These are phyloP conservation scores for Rhabdomys pumilio DNA, from an alignment of 2,797 vertebrate genomes.

Conservation along the genomic window DNA sequence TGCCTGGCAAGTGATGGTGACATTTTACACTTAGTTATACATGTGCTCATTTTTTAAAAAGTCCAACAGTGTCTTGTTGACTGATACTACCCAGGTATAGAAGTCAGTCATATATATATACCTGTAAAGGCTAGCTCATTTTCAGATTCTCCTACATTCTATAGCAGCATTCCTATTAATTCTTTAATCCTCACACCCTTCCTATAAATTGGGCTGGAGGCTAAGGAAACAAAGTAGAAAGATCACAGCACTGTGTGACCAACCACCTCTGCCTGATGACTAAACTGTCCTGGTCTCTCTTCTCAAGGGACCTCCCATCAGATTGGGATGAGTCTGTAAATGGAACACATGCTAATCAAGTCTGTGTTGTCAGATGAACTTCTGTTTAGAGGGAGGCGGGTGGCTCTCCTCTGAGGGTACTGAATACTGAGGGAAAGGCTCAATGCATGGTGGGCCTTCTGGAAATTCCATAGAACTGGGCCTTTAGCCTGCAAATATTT, in stretches of 20 bases:
- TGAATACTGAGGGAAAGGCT: background rate
- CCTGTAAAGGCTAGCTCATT: background rate
- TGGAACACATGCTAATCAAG: background rate
- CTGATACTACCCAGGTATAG: background rate
- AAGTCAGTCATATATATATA: no score
- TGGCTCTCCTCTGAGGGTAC: background rate
- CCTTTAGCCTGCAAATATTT: no score
- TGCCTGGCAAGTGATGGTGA: background rate
- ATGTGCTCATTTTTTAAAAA: background rate
- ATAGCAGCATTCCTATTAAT: background rate
- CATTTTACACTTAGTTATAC: background rate
- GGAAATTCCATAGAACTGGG: background rate
- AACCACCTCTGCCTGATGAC: background rate
- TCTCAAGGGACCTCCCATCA: background rate
- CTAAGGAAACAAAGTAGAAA: background rate
- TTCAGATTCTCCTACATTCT: background rate
- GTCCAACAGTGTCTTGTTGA: background rate
- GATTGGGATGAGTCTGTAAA: background rate
- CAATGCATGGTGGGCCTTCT: background rate
- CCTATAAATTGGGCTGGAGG: background rate
- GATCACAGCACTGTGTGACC: background rate
- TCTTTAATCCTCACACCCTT: background rate
- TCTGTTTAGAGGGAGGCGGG: background rate
- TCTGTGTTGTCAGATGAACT: no score
- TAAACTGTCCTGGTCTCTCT: background rate